Percentiles rank a stretch among this genome's conserved stretches.
These are phyloP conservation scores for Aporophyla lueneburgensis DNA, from an alignment of 2,888 invertebrate genomes.

Conservation along the genomic window DNA sequence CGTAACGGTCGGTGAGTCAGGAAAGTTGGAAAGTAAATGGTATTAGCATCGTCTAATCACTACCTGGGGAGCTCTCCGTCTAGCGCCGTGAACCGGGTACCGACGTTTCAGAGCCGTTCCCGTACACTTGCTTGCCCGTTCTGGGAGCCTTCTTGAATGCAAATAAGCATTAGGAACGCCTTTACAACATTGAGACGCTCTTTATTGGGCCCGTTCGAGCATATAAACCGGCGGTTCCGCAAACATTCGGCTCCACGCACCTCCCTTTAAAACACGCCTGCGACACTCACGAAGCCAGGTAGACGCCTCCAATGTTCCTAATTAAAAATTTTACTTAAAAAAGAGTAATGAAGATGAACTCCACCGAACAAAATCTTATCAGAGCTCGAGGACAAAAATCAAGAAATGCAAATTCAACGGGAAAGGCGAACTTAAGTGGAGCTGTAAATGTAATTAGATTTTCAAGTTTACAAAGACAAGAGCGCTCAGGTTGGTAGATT, in stretches of 20 bases:
- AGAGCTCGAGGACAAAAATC: constrained; percentile 82
- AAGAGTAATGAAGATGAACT: constrained; percentile 74
- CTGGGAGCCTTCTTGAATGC: constrained; percentile 88
- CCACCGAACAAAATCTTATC: constrained; percentile 80
- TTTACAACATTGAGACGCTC: constrained; percentile 87
- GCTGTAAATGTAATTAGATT: constrained; percentile 91
- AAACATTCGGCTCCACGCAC: constrained; percentile 80
- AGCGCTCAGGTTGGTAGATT: constrained; percentile 90
- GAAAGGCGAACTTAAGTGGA: constrained; percentile 86
- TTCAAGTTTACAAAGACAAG: constrained; percentile 90
- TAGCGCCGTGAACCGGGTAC: constrained; percentile 79
- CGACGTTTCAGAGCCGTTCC: constrained; percentile 80
- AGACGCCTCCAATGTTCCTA: constrained; percentile 62
- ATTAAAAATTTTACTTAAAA: constrained; percentile 67
- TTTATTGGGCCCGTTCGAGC: constrained; percentile 87
- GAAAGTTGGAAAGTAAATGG: constrained; percentile 90
- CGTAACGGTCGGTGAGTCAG: constrained; percentile 87
- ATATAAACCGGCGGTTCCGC: constrained; percentile 82
- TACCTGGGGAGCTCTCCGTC: constrained; percentile 87
- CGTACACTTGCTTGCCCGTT: constrained; percentile 86
- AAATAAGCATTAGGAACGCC: constrained; percentile 90
- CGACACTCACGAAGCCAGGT: constrained; percentile 62
- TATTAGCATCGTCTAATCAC: constrained; percentile 90
- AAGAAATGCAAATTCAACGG: constrained; percentile 87
- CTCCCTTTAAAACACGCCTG: constrained; percentile 68